Percentiles rank a stretch among this genome's conserved stretches.
Evolutionary conservation across 2,888 invertebrate species (phyloP).

Genomic region (Protophormia terraenovae): DNA sequence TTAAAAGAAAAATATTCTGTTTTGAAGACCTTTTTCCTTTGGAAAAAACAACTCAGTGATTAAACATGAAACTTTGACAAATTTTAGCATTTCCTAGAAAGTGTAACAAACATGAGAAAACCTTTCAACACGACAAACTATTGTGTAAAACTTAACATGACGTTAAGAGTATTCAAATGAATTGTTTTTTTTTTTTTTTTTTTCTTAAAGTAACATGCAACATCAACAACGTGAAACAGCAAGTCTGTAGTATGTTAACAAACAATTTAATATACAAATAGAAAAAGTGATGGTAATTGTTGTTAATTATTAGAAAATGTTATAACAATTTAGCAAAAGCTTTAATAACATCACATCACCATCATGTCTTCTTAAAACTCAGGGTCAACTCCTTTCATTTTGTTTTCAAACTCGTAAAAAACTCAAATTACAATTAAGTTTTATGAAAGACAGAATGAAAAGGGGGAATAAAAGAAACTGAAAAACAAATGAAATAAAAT

Average conservation of each 20-base stretch:
- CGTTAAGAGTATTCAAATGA: constrained; percentile 7
- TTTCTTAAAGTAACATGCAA: constrained; percentile 11
- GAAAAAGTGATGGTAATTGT: constrained; percentile 45
- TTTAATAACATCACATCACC: not conserved
- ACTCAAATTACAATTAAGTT: constrained; percentile 54
- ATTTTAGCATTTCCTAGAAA: not conserved
- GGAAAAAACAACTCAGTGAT: too few species aligned
- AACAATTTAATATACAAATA: not conserved
- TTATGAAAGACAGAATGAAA: constrained; percentile 31
- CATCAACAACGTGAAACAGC: not conserved
- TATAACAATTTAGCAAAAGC: constrained; percentile 14
- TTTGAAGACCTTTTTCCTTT: too few species aligned
- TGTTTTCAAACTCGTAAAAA: not conserved
- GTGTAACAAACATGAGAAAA: not conserved
- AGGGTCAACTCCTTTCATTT: constrained; percentile 65
- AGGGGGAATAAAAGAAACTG: not conserved
- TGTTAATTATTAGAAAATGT: constrained; percentile 42
- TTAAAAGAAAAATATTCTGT: too few species aligned
- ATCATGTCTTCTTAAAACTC: constrained; percentile 24
- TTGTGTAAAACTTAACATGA: not conserved
- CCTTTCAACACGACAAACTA: not conserved
- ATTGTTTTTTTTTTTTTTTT: too few species aligned
- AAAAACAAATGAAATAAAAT: not conserved
- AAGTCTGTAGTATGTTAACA: not conserved
- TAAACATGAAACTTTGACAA: not conserved